Conservation (phyloP, 2,113 vertebrate genomes). For the Colaptes auratus region DNA sequence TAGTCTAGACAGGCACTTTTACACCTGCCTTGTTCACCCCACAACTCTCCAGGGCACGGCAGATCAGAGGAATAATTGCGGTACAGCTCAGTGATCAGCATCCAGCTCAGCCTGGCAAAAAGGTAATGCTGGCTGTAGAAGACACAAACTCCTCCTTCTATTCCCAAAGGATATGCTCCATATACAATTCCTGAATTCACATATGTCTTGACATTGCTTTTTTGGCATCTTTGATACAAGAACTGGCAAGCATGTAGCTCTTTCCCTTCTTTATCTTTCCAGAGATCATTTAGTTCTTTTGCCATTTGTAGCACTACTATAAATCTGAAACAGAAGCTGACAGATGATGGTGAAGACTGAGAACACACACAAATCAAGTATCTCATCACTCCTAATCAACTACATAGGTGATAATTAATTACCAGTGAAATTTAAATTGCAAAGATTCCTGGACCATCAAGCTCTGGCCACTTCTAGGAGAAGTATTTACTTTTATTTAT, state of each 20-base stretch:
- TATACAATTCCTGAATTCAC: not conserved
- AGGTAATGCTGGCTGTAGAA: not conserved
- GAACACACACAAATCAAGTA: not conserved
- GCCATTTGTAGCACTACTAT: slow-evolving; percentile 46
- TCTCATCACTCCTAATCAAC: not conserved
- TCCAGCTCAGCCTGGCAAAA: not conserved
- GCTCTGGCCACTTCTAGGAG: not conserved
- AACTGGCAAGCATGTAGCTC: slow-evolving; percentile 66
- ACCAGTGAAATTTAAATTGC: not conserved
- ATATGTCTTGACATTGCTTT: slow-evolving; percentile 61
- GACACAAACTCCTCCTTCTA: not conserved
- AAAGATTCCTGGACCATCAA: not conserved
- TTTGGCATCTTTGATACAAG: slow-evolving; percentile 55
- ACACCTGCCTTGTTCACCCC: not conserved
- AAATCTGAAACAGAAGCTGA: not conserved
- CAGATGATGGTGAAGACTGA: not conserved
- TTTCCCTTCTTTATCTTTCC: slow-evolving; percentile 81
- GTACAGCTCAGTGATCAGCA: not conserved
- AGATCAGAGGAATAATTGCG: not conserved
- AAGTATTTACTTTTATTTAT: not conserved
- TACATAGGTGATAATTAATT: not conserved
- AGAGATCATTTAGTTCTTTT: slow-evolving; percentile 67
- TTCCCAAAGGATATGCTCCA: not conserved
- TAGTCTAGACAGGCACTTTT: not conserved
- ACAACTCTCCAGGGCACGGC: not conserved